These are phyloP conservation scores for Formica selysi DNA, from an alignment of 1,140 invertebrate genomes.

Conservation along the genomic window DNA sequence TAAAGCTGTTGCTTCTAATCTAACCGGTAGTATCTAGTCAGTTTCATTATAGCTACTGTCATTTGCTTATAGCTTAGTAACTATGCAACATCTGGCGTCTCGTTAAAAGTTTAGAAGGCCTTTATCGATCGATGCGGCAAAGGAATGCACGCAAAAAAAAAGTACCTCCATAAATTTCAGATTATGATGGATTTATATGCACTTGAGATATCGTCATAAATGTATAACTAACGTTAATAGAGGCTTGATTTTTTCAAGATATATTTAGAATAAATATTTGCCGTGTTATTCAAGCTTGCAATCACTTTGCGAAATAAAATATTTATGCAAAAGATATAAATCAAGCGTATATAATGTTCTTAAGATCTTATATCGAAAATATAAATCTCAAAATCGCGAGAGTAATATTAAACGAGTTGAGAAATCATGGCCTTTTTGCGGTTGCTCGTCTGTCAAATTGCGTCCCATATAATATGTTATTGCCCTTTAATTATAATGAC, in stretches of 20 bases:
- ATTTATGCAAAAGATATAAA: background rate
- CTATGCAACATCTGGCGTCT: constrained; percentile 34
- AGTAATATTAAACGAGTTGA: background rate
- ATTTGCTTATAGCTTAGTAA: constrained; percentile 32
- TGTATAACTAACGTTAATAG: constrained; percentile 13
- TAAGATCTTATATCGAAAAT: no score
- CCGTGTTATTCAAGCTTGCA: background rate
- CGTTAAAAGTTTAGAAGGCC: constrained; percentile 34
- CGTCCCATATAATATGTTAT: background rate
- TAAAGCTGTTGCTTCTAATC: constrained; percentile 14
- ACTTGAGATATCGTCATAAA: background rate
- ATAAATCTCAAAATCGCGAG: background rate
- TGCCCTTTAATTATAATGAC: constrained; percentile 45
- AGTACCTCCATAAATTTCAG: constrained; percentile 10
- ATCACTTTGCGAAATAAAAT: background rate
- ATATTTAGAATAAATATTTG: constrained; percentile 1
- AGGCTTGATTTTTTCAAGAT: constrained; percentile 29
- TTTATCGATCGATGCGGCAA: constrained; percentile 23
- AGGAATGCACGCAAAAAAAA: constrained; percentile 12
- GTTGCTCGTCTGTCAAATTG: background rate
- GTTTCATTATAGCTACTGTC: constrained; percentile 16
- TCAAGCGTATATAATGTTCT: background rate
- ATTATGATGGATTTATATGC: background rate
- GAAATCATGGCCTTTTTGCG: background rate
- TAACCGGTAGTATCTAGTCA: background rate